A percentile compares a stretch with the other conserved stretches of the same genome.
Evolutionary conservation across 2,113 vertebrate genomes (phyloP).

Genomic region (Thalassoma bifasciatum): DNA sequence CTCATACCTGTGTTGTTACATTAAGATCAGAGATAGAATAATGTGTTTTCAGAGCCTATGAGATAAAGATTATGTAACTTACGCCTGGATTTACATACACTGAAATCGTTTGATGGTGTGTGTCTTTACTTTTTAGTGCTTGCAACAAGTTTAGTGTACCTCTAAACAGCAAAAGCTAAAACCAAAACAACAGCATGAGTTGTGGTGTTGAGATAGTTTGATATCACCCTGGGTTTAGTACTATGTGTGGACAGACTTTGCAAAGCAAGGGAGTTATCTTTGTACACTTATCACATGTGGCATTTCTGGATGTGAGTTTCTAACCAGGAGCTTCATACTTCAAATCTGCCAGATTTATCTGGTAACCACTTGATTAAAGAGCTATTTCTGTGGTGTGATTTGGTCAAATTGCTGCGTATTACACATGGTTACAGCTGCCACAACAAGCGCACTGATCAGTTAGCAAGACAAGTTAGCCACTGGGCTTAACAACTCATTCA

Average conservation of each 20-base stretch:
- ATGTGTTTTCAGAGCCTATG: no score
- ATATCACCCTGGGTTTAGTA: no score
- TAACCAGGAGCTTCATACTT: not conserved
- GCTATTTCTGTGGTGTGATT: no score
- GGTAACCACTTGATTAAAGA: not conserved
- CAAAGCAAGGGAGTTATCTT: no score
- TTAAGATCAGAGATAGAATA: no score
- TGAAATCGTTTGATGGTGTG: no score
- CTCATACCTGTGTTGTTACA: no score
- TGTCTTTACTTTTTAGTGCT: not conserved
- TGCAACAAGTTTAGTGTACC: not conserved
- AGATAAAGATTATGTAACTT: not conserved
- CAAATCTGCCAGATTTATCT: not conserved
- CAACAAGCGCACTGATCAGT: not conserved
- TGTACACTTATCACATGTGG: not conserved
- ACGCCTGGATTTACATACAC: no score
- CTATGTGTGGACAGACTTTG: no score
- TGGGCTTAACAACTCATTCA: not conserved
- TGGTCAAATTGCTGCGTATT: no score
- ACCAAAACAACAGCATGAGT: not conserved
- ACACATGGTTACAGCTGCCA: not conserved
- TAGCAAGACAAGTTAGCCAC: slow-evolving; percentile 3
- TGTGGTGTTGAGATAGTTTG: no score
- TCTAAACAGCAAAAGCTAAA: not conserved
- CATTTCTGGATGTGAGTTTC: not conserved